These are phyloP conservation scores for Cephus runcator DNA, from an alignment of 2,888 invertebrate genomes.

Conservation along the genomic window DNA sequence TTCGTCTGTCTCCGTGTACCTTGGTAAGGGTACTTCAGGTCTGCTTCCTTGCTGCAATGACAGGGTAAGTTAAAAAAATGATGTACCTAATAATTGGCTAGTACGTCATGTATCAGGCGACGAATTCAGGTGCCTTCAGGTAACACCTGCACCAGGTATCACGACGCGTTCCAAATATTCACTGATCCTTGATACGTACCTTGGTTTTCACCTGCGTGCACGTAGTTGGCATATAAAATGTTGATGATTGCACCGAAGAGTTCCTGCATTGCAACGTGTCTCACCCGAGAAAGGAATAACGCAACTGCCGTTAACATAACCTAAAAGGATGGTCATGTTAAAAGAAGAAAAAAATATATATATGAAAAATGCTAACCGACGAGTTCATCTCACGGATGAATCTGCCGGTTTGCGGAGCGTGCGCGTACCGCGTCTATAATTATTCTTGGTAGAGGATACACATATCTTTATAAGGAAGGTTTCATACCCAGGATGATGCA, in stretches of 20 bases:
- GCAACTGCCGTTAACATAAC: background rate
- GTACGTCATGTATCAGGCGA: background rate
- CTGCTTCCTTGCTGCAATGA: background rate
- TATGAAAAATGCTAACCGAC: slow-evolving; percentile 18
- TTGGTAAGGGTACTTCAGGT: background rate
- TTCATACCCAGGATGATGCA: slow-evolving; percentile 37
- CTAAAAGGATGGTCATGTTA: background rate
- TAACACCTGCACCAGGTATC: background rate
- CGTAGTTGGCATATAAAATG: background rate
- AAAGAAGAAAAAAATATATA: slow-evolving; percentile 16
- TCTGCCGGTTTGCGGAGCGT: slow-evolving; percentile 33
- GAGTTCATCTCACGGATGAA: slow-evolving; percentile 34
- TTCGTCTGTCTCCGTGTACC: background rate
- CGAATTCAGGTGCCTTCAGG: background rate
- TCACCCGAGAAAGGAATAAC: background rate
- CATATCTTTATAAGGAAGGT: slow-evolving; percentile 42
- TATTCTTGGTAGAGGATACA: slow-evolving; percentile 43
- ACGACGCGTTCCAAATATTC: background rate
- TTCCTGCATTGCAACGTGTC: background rate
- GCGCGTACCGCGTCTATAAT: slow-evolving; percentile 41
- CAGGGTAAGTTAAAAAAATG: background rate
- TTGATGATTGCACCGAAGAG: background rate
- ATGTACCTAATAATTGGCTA: background rate
- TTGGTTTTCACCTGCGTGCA: background rate
- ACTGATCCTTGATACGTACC: background rate